phyloP scores from a whole-genome alignment of 2,888 invertebrate species.

The Dryobotodes eremita region DNA sequence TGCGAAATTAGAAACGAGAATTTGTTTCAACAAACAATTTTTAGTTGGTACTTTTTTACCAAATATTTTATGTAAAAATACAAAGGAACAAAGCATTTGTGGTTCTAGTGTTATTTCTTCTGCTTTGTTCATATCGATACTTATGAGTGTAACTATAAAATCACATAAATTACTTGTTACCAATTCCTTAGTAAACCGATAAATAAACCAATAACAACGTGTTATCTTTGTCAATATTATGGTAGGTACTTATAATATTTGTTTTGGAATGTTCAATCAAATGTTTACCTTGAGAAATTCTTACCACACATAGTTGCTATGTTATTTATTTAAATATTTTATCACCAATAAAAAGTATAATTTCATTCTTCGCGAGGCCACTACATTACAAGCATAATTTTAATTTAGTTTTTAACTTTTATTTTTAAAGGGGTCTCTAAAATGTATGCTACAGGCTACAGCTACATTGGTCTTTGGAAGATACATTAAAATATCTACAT shows the following conservation, averaged over 20 bases:
- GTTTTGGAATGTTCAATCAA: slow-evolving; percentile 53
- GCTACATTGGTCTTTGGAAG: slow-evolving; percentile 56
- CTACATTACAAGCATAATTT: slow-evolving; percentile 14
- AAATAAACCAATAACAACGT: slow-evolving; percentile 19
- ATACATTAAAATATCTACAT: slow-evolving; percentile 26
- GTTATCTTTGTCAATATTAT: slow-evolving; percentile 33
- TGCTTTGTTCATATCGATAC: neutral
- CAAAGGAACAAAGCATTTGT: neutral
- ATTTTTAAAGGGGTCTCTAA: slow-evolving; percentile 14
- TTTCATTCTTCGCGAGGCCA: neutral
- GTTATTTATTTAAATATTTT: neutral
- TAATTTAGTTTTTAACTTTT: slow-evolving; percentile 12
- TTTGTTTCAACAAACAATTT: neutral
- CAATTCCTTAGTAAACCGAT: slow-evolving; percentile 1
- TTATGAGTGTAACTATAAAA: neutral
- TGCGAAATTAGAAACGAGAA: neutral
- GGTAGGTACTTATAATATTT: slow-evolving; percentile 25
- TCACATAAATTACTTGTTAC: neutral
- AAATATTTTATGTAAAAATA: neutral
- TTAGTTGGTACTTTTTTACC: neutral
- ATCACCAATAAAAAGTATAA: slow-evolving; percentile 9
- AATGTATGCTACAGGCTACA: slow-evolving; percentile 36
- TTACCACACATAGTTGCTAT: slow-evolving; percentile 1
- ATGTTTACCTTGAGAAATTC: slow-evolving; percentile 14
- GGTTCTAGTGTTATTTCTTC: neutral